A percentile compares a stretch with the other conserved stretches of the same genome.
Conservation (phyloP, 2,797 vertebrate species). For the Cetoscarus ocellatus region DNA sequence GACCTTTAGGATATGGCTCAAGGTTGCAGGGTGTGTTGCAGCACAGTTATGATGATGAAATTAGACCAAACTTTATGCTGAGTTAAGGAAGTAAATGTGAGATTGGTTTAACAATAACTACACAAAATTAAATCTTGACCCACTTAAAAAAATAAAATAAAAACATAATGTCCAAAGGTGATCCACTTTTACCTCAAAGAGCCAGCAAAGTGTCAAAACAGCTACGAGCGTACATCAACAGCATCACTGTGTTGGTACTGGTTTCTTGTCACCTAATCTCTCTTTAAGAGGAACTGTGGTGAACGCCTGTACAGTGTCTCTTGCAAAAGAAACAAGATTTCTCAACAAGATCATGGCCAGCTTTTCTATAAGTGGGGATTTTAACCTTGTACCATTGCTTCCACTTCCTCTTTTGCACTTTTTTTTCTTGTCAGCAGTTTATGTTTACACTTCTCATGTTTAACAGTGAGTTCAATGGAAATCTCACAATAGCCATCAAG, state of each 20-base stretch:
- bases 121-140: neutral
- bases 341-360: neutral
- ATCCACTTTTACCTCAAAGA: neutral
- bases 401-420: conserved; percentile 42
- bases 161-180: neutral
- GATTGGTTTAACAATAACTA: neutral
- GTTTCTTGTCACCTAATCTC: neutral
- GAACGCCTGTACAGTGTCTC: neutral
- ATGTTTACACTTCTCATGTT: conserved; percentile 12
- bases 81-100: neutral
- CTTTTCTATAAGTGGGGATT: neutral
- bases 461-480: neutral
- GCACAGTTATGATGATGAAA: no score
- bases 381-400: conserved; percentile 17
- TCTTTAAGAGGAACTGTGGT: neutral
- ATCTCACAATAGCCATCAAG: neutral
- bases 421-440: conserved; percentile 10
- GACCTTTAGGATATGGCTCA: no score
- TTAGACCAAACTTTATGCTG: no score
- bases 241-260: neutral
- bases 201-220: no score
- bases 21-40: no score
- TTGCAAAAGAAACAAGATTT: conserved; percentile 11
- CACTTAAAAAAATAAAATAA: neutral
- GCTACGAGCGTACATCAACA: neutral